These are phyloP conservation scores for Corapipo altera DNA, from an alignment of 2,113 vertebrate genomes.

Conservation along the genomic window DNA sequence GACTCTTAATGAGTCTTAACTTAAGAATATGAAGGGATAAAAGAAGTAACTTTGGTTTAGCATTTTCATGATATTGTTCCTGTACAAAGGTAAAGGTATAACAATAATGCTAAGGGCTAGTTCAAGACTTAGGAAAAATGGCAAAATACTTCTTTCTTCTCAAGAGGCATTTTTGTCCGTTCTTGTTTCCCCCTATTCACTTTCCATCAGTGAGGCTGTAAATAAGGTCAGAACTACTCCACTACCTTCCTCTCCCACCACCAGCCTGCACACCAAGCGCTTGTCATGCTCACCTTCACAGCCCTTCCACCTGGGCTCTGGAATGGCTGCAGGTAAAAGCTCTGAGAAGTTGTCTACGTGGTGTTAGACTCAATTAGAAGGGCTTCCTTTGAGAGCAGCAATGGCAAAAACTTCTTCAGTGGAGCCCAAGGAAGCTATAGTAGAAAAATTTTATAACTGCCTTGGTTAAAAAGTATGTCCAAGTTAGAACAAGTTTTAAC, in stretches of 20 bases:
- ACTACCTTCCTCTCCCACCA: accelerated
- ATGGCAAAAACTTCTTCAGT: background rate
- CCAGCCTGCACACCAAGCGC: background rate
- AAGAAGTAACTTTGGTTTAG: background rate
- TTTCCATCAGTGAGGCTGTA: background rate
- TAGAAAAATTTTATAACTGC: background rate
- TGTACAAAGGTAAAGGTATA: background rate
- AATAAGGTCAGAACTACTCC: background rate
- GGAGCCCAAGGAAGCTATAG: background rate
- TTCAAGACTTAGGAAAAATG: background rate
- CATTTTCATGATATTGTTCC: background rate
- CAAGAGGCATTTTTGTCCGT: background rate
- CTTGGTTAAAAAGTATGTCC: background rate
- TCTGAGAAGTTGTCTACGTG: background rate
- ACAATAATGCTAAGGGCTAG: background rate
- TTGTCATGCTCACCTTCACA: background rate
- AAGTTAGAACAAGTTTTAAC: background rate
- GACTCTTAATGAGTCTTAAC: background rate
- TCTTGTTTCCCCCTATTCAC: background rate
- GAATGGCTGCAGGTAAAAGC: background rate
- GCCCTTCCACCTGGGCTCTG: background rate
- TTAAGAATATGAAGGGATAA: background rate
- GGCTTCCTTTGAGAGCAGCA: background rate
- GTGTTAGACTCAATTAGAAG: background rate
- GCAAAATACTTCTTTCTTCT: background rate